phyloP scores from a whole-genome alignment of 2,113 vertebrate species.

The Trogon surrucura region DNA sequence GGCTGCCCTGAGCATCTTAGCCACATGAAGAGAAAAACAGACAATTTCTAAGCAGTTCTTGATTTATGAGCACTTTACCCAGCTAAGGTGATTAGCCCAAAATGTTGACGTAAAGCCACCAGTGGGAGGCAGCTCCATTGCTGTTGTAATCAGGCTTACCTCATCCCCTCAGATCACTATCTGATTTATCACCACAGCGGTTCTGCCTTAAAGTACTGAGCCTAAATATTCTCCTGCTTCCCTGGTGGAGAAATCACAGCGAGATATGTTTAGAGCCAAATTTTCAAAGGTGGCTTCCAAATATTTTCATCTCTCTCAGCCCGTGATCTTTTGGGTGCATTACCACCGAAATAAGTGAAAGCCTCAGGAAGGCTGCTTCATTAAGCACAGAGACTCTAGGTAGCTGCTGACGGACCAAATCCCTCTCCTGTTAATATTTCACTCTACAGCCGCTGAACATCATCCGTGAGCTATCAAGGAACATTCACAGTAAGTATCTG shows the following conservation, averaged over 20 bases:
- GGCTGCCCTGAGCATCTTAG: background rate
- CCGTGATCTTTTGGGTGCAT: background rate
- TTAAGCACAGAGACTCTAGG: background rate
- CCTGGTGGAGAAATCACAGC: slow-evolving; percentile 1
- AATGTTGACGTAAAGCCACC: slow-evolving; percentile 36
- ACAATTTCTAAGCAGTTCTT: slow-evolving; percentile 3
- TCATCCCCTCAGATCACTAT: slow-evolving; percentile 49
- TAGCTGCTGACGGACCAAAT: background rate
- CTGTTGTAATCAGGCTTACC: slow-evolving; percentile 50
- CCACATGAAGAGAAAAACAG: background rate
- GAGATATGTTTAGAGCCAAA: slow-evolving; percentile 12
- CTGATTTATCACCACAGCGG: slow-evolving; percentile 46
- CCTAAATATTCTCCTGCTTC: background rate
- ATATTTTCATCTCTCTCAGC: background rate
- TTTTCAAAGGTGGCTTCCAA: slow-evolving; percentile 3
- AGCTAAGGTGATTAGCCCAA: slow-evolving; percentile 58
- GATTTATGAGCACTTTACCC: slow-evolving; percentile 23
- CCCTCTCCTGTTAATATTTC: background rate
- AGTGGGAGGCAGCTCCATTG: slow-evolving; percentile 37
- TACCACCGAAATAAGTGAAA: background rate
- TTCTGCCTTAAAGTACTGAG: slow-evolving; percentile 14
- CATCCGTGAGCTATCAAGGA: background rate
- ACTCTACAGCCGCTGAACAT: background rate
- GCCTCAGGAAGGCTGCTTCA: background rate
- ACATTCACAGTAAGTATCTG: background rate